Evolutionary conservation across 2,113 vertebrate genomes (phyloP), one percentile per base, ranked within the genome.

Genomic region (Cebus imitator): DNA sequence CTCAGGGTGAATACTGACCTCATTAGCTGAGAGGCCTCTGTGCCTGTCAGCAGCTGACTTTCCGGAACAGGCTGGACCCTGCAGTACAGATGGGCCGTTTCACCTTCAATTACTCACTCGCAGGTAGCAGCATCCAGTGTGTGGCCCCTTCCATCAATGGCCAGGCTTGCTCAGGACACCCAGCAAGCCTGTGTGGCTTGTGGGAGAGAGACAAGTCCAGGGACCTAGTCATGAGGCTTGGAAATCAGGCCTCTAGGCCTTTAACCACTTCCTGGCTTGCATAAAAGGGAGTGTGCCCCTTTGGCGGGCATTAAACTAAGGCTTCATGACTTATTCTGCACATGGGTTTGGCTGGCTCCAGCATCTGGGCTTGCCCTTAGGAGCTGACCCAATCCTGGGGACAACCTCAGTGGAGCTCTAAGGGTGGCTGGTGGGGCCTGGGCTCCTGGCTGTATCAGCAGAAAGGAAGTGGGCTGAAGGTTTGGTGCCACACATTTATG

Each of bases 11-110:
- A 40, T 57, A 81, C 96, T 90, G 66, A 87, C 50, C 94, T 96
- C 94, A 92, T 96, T 97, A 96, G 94, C 73, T 64, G 55, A 43
- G 80, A 92, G 57, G 84, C 61, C 93, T 88, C 72, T 6, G 20
- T 32, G 20, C 40, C 79, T 40, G 66, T 66, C 68, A 61, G 89
- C 82, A 87, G 80, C 55, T 27, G 68, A 50, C 12, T 87, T 92
- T 91, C 83, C 17, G 20, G 92, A 89, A 17, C 64, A 52, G 70
- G 43, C 72, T 40, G 78, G 78, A 83, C 87, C 21, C 83, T 43
- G 58, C 30, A n/a, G 61, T 78, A 40, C 79, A 91, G 91, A 94
- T 66, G 86, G 75, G 90, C 83, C 91, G 40, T 37, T 83, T 89
- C 55, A 25, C 91, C 86, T 94, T 80, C 95, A 87, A 3, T 95